Conservation (phyloP, 2,113 vertebrate species). For the Entelurus aequoreus region DNA sequence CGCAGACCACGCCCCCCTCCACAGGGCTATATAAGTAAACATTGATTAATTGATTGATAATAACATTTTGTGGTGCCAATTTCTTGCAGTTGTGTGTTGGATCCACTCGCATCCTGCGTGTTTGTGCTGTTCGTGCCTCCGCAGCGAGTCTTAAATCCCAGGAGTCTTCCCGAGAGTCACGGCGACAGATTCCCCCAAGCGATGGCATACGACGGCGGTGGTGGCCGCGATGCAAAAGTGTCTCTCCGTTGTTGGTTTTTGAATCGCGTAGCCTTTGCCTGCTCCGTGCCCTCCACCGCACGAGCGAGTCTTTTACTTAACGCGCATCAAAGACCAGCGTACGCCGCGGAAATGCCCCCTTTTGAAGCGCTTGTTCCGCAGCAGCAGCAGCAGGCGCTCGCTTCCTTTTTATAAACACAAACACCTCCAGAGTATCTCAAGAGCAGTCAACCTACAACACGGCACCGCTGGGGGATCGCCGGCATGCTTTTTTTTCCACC, state of each 20-base stretch:
- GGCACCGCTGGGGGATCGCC: conserved; percentile 43
- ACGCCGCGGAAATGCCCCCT: conserved; percentile 43
- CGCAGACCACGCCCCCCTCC: no score
- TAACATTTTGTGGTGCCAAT: background rate
- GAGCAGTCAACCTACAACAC: conserved; percentile 53
- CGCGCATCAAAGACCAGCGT: conserved; percentile 42
- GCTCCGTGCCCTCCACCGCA: conserved; percentile 54
- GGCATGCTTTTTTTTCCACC: conserved; percentile 6
- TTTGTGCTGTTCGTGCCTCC: conserved; percentile 31
- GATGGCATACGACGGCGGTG: conserved; percentile 41
- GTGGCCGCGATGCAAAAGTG: conserved; percentile 40
- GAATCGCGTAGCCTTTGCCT: conserved; percentile 54
- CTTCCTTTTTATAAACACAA: conserved; percentile 38
- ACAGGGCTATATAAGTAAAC: no score
- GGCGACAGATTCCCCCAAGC: conserved; percentile 41
- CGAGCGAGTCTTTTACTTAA: conserved; percentile 52
- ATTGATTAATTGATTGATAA: no score
- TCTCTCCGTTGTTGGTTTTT: conserved; percentile 26
- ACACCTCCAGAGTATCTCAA: conserved; percentile 45
- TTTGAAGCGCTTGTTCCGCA: conserved; percentile 55
- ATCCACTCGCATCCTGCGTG: conserved; percentile 7
- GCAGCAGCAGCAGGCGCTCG: conserved; percentile 38
- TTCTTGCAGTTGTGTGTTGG: background rate
- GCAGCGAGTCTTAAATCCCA: conserved; percentile 31
- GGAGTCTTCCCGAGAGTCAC: conserved; percentile 35